phyloP scores from a whole-genome alignment of 2,888 invertebrate species.

The Scaptomyza caliginosa region DNA sequence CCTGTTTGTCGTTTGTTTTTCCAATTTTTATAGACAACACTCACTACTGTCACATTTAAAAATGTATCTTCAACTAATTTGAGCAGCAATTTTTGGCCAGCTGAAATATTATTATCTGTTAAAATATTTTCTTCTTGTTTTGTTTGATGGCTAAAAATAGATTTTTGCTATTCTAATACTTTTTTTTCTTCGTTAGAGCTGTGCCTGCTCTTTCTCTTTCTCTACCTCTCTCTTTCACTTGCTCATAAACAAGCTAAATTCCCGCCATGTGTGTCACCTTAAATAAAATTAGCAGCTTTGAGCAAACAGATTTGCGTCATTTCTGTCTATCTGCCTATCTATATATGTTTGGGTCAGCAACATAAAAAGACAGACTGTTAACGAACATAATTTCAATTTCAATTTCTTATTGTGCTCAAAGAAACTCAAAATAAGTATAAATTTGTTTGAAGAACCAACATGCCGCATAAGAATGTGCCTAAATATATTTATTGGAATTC shows the following conservation, averaged over 20 bases:
- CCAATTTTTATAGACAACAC: constrained; percentile 60
- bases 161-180: constrained; percentile 63
- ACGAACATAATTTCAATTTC: constrained; percentile 41
- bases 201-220: constrained; percentile 1
- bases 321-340: constrained; percentile 40
- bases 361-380: constrained; percentile 32
- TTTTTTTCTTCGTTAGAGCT: too few species aligned
- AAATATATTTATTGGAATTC: constrained; percentile 13
- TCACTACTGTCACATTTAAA: constrained; percentile 83
- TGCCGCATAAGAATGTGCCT: constrained; percentile 13
- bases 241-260: constrained; percentile 56
- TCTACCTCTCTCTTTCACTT: not conserved
- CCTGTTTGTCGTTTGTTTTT: constrained; percentile 33
- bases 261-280: constrained; percentile 80
- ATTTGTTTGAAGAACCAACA: constrained; percentile 6
- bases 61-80: constrained; percentile 81
- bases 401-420: constrained; percentile 30
- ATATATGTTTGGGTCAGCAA: constrained; percentile 6
- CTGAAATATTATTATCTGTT: constrained; percentile 54
- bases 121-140: constrained; percentile 21
- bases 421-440: constrained; percentile 11
- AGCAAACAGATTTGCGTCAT: constrained; percentile 75
- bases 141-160: constrained; percentile 63
- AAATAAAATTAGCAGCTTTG: constrained; percentile 79
- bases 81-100: constrained; percentile 66